Evolutionary conservation across 2,113 vertebrate genomes (phyloP).

Genomic region (Coreoperca whiteheadi): DNA sequence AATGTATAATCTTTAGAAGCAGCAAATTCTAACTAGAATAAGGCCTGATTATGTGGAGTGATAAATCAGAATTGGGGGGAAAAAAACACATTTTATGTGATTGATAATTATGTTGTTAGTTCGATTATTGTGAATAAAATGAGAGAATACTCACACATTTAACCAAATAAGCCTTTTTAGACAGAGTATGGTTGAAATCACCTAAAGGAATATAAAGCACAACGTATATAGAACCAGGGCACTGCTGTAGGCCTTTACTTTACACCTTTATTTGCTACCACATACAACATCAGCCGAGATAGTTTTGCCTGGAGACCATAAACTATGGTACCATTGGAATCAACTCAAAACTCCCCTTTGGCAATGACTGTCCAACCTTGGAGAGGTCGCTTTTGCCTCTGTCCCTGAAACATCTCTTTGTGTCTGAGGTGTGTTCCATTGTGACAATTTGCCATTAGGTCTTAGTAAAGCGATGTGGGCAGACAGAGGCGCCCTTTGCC

Average conservation of each 20-base stretch:
- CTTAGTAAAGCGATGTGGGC: constrained; percentile 63
- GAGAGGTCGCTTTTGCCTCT: constrained; percentile 45
- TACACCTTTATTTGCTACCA: constrained; percentile 41
- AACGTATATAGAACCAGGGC: constrained; percentile 3
- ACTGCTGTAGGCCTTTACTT: constrained; percentile 6
- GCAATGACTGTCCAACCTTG: constrained; percentile 58
- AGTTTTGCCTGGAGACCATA: constrained; percentile 25
- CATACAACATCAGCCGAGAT: constrained; percentile 7
- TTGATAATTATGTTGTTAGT: neutral
- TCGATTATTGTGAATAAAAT: neutral
- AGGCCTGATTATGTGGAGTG: neutral
- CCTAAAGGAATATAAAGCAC: neutral
- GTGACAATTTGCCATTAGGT: constrained; percentile 76
- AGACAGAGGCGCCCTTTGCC: constrained; percentile 61
- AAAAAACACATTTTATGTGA: neutral
- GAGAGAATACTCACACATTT: neutral
- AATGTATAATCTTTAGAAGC: neutral
- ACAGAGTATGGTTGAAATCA: neutral
- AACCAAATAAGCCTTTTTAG: neutral
- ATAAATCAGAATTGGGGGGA: neutral
- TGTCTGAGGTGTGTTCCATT: constrained; percentile 62
- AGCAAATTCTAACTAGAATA: neutral
- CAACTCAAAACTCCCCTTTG: constrained; percentile 44
- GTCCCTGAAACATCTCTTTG: constrained; percentile 65
- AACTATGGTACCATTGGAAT: constrained; percentile 32